Percentiles rank a stretch among this genome's conserved stretches.
Evolutionary conservation across 1,140 invertebrate genomes (phyloP).

Genomic region (Chelonus insularis): DNA sequence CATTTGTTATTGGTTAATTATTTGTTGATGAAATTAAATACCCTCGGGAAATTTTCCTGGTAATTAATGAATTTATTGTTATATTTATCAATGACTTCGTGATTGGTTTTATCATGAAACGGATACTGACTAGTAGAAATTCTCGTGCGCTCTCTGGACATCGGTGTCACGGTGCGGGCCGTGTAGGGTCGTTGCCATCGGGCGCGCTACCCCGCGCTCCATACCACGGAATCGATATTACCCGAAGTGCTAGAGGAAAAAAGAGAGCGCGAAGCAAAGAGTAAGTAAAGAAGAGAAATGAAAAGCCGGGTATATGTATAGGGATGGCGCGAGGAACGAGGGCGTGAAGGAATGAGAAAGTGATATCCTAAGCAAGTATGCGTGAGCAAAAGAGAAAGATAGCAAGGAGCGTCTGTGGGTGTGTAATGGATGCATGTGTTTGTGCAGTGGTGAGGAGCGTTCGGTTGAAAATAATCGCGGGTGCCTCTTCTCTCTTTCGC

Average conservation of each 20-base stretch:
- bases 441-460: slow-evolving; percentile 5
- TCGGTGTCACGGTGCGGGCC: slow-evolving; percentile 27
- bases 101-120: not conserved
- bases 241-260: slow-evolving; percentile 28
- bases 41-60: no score
- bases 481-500: slow-evolving; percentile 15
- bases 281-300: not conserved
- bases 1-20: no score
- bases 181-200: slow-evolving; percentile 54
- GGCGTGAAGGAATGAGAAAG: slow-evolving; percentile 11
- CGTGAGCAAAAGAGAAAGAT: not conserved
- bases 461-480: slow-evolving; percentile 33
- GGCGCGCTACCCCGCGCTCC: slow-evolving; percentile 42
- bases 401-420: slow-evolving; percentile 1
- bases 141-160: slow-evolving; percentile 21
- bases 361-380: not conserved
- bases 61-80: no score
- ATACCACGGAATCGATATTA: slow-evolving; percentile 48
- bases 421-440: slow-evolving; percentile 2
- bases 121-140: not conserved
- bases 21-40: no score
- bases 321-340: slow-evolving; percentile 7
- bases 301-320: not conserved
- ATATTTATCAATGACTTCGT: no score
- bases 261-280: not conserved